These are phyloP conservation scores for Tokudaia tokunoshimensis DNA, from an alignment of 2,797 vertebrate genomes.

Conservation along the genomic window DNA sequence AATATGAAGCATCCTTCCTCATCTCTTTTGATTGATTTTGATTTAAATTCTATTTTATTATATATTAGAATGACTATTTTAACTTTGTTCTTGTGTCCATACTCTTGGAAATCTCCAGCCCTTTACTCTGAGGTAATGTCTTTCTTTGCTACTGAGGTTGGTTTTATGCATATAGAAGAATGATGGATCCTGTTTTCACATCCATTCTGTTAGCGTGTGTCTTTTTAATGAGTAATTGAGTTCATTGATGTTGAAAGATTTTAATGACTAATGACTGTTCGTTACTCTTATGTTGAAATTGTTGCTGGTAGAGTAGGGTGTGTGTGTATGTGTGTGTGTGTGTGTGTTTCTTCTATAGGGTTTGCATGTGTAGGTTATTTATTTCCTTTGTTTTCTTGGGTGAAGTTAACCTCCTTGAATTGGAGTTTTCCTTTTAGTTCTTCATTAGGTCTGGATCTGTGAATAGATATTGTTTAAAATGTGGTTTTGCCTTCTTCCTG, in stretches of 20 bases:
- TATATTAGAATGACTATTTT: not conserved
- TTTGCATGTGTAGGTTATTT: not conserved
- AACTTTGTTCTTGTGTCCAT: not conserved
- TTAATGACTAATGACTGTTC: not conserved
- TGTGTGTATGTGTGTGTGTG: not conserved
- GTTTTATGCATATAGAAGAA: not conserved
- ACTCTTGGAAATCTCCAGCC: not conserved
- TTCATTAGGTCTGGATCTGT: not conserved
- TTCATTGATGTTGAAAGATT: not conserved
- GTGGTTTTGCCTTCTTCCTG: not conserved
- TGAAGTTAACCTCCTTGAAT: not conserved
- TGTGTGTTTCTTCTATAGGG: not conserved
- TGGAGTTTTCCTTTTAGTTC: not conserved
- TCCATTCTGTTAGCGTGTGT: not conserved
- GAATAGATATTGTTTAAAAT: not conserved
- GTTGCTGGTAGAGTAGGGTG: not conserved
- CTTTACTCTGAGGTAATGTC: not conserved
- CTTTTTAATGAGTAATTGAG: not conserved
- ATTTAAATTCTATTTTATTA: not conserved
- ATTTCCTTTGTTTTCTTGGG: not conserved
- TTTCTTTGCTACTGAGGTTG: not conserved
- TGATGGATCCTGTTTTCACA: not conserved
- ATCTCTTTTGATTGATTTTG: not conserved
- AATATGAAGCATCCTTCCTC: not conserved
- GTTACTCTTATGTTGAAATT: not conserved